phyloP scores from a whole-genome alignment of 2,888 invertebrate genomes.

The Muschampia plurimacula region DNA sequence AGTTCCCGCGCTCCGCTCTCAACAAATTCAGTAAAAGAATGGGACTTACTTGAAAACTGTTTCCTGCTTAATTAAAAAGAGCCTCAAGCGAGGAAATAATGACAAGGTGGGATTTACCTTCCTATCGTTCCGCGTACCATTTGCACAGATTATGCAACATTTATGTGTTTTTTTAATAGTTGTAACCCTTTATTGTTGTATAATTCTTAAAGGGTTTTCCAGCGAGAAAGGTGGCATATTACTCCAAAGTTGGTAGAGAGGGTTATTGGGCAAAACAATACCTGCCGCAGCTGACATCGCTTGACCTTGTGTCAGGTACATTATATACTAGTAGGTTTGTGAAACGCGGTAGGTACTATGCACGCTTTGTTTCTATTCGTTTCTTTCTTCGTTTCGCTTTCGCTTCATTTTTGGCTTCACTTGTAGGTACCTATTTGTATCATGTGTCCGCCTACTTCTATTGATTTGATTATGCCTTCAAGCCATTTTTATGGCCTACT shows the following conservation, averaged over 20 bases:
- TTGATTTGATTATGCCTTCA: no score
- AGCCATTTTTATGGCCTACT: no score
- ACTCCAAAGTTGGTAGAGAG: background rate
- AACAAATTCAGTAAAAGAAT: constrained; percentile 35
- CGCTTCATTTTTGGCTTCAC: background rate
- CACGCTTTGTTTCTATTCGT: background rate
- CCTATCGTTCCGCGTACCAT: constrained; percentile 3
- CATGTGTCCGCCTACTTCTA: background rate
- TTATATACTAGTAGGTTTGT: background rate
- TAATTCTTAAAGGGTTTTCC: background rate
- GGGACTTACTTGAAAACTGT: constrained; percentile 24
- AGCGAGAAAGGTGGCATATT: background rate
- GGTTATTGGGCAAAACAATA: background rate
- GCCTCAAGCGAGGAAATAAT: constrained; percentile 31
- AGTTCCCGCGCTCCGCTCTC: constrained; percentile 17
- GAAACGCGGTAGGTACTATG: no score
- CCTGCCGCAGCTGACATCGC: background rate
- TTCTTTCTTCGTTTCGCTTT: constrained; percentile 2
- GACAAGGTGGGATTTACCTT: constrained; percentile 14
- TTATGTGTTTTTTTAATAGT: background rate
- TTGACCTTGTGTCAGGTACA: background rate
- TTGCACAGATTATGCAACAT: background rate
- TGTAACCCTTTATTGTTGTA: background rate
- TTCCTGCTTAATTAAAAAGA: constrained; percentile 36
- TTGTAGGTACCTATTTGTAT: background rate